Evolutionary conservation across 2,113 vertebrate genomes (phyloP).

Genomic region (Corydoras maculifer): DNA sequence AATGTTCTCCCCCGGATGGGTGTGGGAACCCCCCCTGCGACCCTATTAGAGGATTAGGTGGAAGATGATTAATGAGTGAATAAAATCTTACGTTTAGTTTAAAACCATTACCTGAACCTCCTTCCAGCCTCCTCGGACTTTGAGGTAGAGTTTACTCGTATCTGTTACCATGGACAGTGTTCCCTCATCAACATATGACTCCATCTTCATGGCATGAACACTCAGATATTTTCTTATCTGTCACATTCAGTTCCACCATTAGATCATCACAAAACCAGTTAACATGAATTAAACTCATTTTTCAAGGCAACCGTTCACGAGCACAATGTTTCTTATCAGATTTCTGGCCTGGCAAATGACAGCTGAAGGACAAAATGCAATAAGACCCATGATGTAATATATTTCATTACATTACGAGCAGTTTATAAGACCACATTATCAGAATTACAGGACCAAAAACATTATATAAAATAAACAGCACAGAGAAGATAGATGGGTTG

Average conservation of each 20-base stretch:
- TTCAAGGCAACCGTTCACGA: not conserved
- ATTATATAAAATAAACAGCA: no score
- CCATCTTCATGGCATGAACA: slow-evolving; percentile 75
- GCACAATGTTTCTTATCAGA: not conserved
- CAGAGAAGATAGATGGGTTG: no score
- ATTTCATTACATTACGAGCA: not conserved
- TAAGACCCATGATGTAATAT: no score
- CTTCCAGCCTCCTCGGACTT: slow-evolving; percentile 85
- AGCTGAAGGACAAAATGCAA: no score
- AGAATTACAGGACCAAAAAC: no score
- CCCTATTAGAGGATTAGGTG: no score
- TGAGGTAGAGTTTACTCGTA: slow-evolving; percentile 78
- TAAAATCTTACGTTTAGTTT: not conserved
- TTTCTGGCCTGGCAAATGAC: not conserved
- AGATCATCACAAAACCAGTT: not conserved
- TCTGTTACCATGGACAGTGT: slow-evolving; percentile 71
- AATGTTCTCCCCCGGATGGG: no score
- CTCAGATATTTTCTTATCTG: slow-evolving; percentile 71
- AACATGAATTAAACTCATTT: not conserved
- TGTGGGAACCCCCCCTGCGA: no score
- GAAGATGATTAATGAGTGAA: no score
- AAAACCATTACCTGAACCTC: slow-evolving; percentile 48
- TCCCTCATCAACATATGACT: slow-evolving; percentile 72
- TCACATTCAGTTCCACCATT: not conserved
- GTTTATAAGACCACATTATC: not conserved